Base-by-base conservation (phyloP, 23 tunicate species). In the Halocynthia aurantium region DNA sequence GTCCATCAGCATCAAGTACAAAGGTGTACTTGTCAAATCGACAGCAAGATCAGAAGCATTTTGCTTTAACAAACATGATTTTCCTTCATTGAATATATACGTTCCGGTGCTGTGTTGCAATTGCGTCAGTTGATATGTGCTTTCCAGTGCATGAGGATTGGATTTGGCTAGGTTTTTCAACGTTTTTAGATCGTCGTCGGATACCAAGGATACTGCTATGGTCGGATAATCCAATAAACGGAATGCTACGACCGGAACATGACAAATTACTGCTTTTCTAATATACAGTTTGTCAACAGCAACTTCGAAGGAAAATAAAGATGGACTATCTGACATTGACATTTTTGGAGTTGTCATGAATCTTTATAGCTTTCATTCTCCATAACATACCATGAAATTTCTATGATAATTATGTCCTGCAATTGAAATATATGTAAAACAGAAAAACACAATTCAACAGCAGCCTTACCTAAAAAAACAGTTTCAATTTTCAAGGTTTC, bases 51-150 rank as follows among this genome's bases (percentile, higher is more conserved):
- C 50, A 13, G 78, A 53, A 12, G 56, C 8, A 44, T 74, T 74
- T 12, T 8, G 5, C 31, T 74, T 74, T 74, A 74, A 54, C 63
- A 74, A 54, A 53, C 55, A 51, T 54, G 78, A 74, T 52, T 74
- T 74, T 53, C 78, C 78, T 15, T 74, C 20, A 2, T 62, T 74
- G 56, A 74, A 74, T 15, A 49, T 21, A 74, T 74, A 74, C 0
- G 78, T 74, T 55, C 78, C 78, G 5, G 78, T 52, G 56, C 78
- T 74, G 57, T 74, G 57, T 74, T 74, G 78, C 19, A 74, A 56
- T 18, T 74, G 60, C 2, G 56, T 12, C 0, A 74, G 20, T 74
- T 74, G 78, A 17, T 62, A 64, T 10, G 64, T 52, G 31, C 22
- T 20, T 0, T 22, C 63, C 6, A 53, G 12, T 74, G 78, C 19